Evolutionary conservation across 2,113 vertebrate genomes (phyloP), one percentile per base, ranked within the genome.

Genomic region (Pagrus major): DNA sequence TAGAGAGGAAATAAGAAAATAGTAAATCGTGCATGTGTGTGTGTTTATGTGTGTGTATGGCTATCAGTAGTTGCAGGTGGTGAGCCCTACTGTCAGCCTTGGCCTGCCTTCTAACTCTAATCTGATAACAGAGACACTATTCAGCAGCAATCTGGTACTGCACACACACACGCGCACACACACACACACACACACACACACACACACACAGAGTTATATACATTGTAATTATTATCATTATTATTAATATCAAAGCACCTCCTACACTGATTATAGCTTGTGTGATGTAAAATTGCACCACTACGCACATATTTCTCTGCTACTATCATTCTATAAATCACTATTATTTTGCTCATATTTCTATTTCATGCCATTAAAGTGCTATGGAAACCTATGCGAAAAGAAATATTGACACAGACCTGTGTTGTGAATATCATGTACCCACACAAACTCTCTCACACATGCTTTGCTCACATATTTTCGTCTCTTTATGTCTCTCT

Each of bases 31-130:
- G 25, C 52, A 18, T 70, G 44, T 27, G n/a, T 74, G 35, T 31
- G 15, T 10, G 16, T 54, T 14, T 37, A 5, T 69, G 37, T 70
- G 21, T 70, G 46, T 71, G 60, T 74, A 46, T 76, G 76, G 68
- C 71, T 86, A 89, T 92, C 83, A 74, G 76, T 55, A 58, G 73
- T 39, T 72, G 85, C 87, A 90, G 81, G 85, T 79, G 76, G 59
- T 65, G 76, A 89, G 64, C 64, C 71, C 81, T 42, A 66, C 81
- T 88, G 81, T 89, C 75, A 87, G 73, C 55, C 54, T 85, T 68
- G 74, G 72, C 75, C 70, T 84, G 46, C 31, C 82, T 76, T 61
- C 84, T 47, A 70, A 76, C 79, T 80, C 60, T 78, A 65, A 87
- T 87, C 86, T 86, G 86, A 92, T 87, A 83, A 83, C 70, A 70